phyloP scores from a whole-genome alignment of 1,140 invertebrate genomes.

The Lepidurus couesii region DNA sequence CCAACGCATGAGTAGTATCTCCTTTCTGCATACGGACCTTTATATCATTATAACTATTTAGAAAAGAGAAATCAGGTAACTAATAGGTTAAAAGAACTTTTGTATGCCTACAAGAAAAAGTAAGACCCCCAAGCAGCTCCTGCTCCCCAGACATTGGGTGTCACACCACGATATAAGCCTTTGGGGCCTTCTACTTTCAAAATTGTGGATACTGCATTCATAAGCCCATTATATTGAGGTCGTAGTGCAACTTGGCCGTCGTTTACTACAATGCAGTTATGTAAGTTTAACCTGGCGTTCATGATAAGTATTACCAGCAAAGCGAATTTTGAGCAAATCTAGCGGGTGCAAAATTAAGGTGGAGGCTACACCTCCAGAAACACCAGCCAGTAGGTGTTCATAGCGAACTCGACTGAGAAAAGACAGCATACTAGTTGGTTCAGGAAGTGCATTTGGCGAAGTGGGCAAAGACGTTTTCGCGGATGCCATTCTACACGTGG shows the following conservation, averaged over 20 bases:
- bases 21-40: slow-evolving; percentile 85
- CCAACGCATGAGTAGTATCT: slow-evolving; percentile 67
- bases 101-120: slow-evolving; percentile 85
- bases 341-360: slow-evolving; percentile 83
- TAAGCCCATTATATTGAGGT: slow-evolving; percentile 81
- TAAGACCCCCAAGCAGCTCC: slow-evolving; percentile 96
- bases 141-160: slow-evolving; percentile 91
- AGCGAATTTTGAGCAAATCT: slow-evolving; percentile 95
- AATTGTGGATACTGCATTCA: slow-evolving; percentile 81
- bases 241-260: slow-evolving; percentile 70
- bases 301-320: slow-evolving; percentile 65
- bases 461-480: background rate
- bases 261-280: slow-evolving; percentile 65
- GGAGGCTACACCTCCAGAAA: slow-evolving; percentile 88
- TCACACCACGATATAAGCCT: slow-evolving; percentile 89
- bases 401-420: slow-evolving; percentile 50
- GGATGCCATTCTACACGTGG: background rate
- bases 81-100: slow-evolving; percentile 15
- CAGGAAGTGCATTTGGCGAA: slow-evolving; percentile 39
- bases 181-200: slow-evolving; percentile 76
- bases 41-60: slow-evolving; percentile 79
- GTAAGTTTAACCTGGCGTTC: slow-evolving; percentile 14
- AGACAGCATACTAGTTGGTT: slow-evolving; percentile 50
- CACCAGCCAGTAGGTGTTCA: slow-evolving; percentile 88
- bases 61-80: slow-evolving; percentile 37